Conservation (phyloP, 2,797 vertebrate species). For the Phataginus tricuspis region DNA sequence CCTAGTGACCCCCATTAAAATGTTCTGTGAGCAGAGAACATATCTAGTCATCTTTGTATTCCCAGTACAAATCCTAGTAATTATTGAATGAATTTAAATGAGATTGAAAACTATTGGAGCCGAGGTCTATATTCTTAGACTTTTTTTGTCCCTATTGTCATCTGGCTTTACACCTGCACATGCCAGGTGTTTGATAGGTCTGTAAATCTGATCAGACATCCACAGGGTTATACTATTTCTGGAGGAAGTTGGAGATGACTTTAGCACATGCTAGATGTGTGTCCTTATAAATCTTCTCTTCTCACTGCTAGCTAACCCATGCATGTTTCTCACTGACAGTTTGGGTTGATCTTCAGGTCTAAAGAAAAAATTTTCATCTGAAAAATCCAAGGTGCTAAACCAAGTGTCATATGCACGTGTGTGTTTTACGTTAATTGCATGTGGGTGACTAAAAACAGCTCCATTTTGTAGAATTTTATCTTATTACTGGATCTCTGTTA, state of each 20-base stretch:
- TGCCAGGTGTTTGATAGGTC: not conserved
- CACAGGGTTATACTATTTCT: not conserved
- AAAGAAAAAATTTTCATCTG: not conserved
- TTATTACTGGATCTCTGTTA: not conserved
- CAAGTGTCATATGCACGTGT: not conserved
- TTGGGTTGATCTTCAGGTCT: not conserved
- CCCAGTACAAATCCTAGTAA: not conserved
- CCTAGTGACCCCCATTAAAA: not conserved
- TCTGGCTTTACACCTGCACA: not conserved
- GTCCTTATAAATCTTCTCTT: not conserved
- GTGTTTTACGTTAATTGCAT: not conserved
- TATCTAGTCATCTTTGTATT: not conserved
- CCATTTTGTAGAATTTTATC: not conserved
- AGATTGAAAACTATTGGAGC: not conserved
- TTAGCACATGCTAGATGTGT: not conserved
- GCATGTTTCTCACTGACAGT: not conserved
- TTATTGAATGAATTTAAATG: conserved; percentile 26
- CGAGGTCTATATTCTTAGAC: not conserved
- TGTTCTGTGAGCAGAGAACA: not conserved
- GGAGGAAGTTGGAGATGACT: not conserved
- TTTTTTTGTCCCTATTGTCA: not conserved
- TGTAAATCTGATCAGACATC: not conserved
- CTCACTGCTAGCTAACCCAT: not conserved
- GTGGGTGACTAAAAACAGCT: not conserved
- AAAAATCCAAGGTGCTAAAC: not conserved